These are phyloP conservation scores for Leptinotarsa haldemani DNA, from an alignment of 2,888 invertebrate species.

Conservation along the genomic window DNA sequence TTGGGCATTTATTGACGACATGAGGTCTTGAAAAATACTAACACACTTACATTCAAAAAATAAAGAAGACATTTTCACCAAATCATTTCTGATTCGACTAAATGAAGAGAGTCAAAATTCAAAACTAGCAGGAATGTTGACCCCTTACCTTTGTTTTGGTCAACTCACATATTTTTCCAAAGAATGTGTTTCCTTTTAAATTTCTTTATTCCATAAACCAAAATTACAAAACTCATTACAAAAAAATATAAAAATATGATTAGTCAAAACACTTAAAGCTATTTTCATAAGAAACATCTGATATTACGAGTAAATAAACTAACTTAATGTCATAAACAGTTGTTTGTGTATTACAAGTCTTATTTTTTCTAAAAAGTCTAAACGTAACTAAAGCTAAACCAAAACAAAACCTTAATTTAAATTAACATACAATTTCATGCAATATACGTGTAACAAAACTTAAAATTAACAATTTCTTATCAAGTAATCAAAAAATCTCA, in stretches of 20 bases:
- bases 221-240: slow-evolving; percentile 37
- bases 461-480: slow-evolving; percentile 33
- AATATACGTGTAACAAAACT: slow-evolving; percentile 25
- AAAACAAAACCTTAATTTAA: slow-evolving; percentile 48
- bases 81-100: no score
- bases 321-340: slow-evolving; percentile 56
- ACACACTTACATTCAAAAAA: no score
- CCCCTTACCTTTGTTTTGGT: not conserved
- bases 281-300: slow-evolving; percentile 34
- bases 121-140: no score
- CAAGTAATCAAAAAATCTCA: slow-evolving; percentile 28
- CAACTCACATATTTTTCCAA: not conserved
- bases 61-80: no score
- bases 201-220: slow-evolving; percentile 39
- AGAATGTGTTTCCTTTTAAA: not conserved
- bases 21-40: no score
- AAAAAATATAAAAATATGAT: slow-evolving; percentile 37
- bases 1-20: no score
- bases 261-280: slow-evolving; percentile 41
- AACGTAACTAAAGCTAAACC: slow-evolving; percentile 38
- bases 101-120: no score
- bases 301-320: slow-evolving; percentile 38
- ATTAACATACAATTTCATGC: slow-evolving; percentile 45
- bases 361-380: slow-evolving; percentile 44
- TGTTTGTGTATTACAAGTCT: slow-evolving; percentile 63